Percentiles rank a stretch among this genome's conserved stretches.
phyloP scores from a whole-genome alignment of 2,888 invertebrate genomes.

The Dryadula phaetusa region DNA sequence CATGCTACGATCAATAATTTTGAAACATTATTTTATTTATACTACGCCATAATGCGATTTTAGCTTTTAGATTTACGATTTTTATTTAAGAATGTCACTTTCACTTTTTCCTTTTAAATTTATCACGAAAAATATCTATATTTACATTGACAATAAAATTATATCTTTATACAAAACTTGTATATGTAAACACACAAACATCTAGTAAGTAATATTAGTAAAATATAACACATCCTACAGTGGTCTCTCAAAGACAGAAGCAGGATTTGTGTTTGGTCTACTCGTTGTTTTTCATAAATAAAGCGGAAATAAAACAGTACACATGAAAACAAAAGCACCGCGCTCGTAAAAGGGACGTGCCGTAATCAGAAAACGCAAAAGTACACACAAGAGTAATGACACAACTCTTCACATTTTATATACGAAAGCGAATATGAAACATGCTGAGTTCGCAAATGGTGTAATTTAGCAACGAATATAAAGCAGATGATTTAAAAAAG shows the following conservation, averaged over 20 bases:
- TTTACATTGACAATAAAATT: no score
- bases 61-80: no score
- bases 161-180: no score
- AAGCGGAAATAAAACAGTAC: background rate
- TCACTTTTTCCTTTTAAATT: no score
- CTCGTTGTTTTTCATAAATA: background rate
- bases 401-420: slow-evolving; percentile 12
- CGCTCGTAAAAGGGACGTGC: background rate
- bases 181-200: no score
- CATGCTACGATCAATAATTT: no score
- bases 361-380: slow-evolving; percentile 10
- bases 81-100: no score
- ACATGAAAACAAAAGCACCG: background rate
- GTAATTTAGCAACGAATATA: background rate
- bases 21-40: no score
- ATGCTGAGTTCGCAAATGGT: slow-evolving; percentile 5
- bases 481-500: background rate
- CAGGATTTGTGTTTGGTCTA: background rate
- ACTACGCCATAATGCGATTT: no score
- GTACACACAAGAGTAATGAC: slow-evolving; percentile 7
- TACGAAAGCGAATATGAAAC: slow-evolving; percentile 8
- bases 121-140: no score
- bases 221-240: background rate
- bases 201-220: background rate
- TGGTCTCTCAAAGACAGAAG: no score